Conservation (phyloP, 2,113 vertebrate species). For the Dolichotis patagonum region DNA sequence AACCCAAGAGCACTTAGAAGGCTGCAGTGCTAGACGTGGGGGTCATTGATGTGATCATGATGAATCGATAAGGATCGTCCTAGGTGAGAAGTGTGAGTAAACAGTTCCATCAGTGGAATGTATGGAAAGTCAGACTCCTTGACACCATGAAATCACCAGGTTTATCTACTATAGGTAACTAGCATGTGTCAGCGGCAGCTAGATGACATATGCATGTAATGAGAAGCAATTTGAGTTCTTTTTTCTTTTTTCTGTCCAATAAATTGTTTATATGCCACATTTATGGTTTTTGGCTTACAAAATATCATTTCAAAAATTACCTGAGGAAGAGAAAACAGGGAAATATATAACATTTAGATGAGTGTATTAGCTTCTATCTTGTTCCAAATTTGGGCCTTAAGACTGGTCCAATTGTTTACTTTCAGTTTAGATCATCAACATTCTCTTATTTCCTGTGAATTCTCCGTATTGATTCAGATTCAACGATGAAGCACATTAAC, state of each 20-base stretch:
- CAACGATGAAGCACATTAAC: neutral
- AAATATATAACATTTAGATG: conserved; percentile 19
- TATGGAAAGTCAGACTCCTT: neutral
- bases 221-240: neutral
- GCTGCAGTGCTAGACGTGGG: neutral
- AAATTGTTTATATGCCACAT: conserved; percentile 17
- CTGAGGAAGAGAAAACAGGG: conserved; percentile 39
- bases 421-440: neutral
- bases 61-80: neutral
- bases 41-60: neutral
- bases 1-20: neutral
- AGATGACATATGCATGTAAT: conserved; percentile 38
- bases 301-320: conserved; percentile 59
- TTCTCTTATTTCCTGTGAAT: neutral
- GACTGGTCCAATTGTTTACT: neutral
- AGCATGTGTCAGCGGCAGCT: neutral
- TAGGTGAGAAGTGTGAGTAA: neutral
- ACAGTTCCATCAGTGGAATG: neutral
- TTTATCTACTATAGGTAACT: conserved; percentile 32
- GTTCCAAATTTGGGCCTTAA: neutral
- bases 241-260: neutral
- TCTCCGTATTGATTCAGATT: neutral
- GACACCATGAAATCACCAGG: neutral
- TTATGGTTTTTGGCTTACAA: conserved; percentile 17
- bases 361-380: neutral